phyloP scores from a whole-genome alignment of 2,888 invertebrate species.

The Melolontha melolontha region DNA sequence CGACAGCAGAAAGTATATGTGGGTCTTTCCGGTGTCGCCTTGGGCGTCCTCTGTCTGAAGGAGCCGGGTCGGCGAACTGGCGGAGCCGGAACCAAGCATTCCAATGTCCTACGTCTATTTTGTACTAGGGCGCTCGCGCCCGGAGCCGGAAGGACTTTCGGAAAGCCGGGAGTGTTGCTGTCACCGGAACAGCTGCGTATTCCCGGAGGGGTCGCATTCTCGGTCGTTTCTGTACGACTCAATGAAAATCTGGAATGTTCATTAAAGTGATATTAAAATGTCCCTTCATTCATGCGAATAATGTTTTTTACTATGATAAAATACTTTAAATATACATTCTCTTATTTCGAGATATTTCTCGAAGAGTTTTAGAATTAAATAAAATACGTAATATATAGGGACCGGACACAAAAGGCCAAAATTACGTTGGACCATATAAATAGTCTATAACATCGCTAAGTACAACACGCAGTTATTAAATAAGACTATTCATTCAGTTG shows the following conservation, averaged over 20 bases:
- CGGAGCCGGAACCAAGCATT: conserved; percentile 63
- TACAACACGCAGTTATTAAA: too few species aligned
- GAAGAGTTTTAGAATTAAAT: too few species aligned
- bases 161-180: conserved; percentile 72
- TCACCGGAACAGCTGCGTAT: conserved; percentile 64
- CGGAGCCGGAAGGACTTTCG: conserved; percentile 77
- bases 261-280: not conserved
- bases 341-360: too few species aligned
- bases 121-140: conserved; percentile 71
- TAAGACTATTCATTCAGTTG: too few species aligned
- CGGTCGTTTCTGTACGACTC: conserved; percentile 61
- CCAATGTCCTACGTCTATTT: conserved; percentile 73
- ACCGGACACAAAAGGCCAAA: too few species aligned
- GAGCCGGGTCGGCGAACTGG: conserved; percentile 66
- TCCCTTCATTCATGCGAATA: not conserved
- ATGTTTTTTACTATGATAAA: not conserved
- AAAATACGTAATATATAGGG: too few species aligned
- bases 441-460: too few species aligned
- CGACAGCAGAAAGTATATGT: conserved; percentile 82
- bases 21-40: conserved; percentile 64
- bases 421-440: too few species aligned
- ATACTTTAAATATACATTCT: too few species aligned
- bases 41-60: conserved; percentile 67
- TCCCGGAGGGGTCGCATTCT: conserved; percentile 57
- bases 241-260: conserved; percentile 63